A percentile compares a stretch with the other conserved stretches of the same genome.
Conservation (phyloP, 2,888 invertebrate species). For the Diachrysia chrysitis region DNA sequence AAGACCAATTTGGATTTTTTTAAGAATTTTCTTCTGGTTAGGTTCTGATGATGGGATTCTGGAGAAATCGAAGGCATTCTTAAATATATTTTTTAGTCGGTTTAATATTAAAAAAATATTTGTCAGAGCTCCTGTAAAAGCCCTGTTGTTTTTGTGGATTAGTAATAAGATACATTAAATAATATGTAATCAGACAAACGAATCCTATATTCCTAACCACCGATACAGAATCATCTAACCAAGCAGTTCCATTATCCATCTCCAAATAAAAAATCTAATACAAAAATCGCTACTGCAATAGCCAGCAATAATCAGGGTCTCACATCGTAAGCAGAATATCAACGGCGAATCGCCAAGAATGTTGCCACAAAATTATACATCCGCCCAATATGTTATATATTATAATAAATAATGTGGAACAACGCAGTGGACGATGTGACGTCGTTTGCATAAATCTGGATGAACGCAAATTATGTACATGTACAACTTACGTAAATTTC, state of each 20-base stretch:
- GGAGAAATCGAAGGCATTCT: no score
- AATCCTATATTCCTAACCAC: no score
- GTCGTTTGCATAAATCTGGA: constrained; percentile 45
- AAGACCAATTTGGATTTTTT: no score
- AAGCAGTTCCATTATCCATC: not conserved
- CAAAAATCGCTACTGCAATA: constrained; percentile 53
- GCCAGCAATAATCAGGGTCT: constrained; percentile 71
- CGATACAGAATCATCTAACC: no score
- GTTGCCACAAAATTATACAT: constrained; percentile 75
- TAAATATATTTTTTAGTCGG: no score
- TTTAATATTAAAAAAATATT: no score
- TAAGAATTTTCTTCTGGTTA: no score
- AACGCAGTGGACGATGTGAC: constrained; percentile 42
- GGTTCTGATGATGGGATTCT: no score
- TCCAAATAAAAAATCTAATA: constrained; percentile 30
- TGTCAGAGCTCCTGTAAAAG: no score
- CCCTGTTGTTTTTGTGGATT: no score
- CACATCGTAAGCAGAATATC: constrained; percentile 69
- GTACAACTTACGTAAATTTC: constrained; percentile 26
- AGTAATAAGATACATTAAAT: no score
- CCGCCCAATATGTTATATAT: constrained; percentile 63
- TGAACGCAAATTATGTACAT: constrained; percentile 26
- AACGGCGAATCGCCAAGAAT: constrained; percentile 77
- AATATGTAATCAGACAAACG: no score
- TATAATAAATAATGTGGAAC: constrained; percentile 52